phyloP scores from a whole-genome alignment of 2,888 invertebrate species.

The Saturnia japonica region DNA sequence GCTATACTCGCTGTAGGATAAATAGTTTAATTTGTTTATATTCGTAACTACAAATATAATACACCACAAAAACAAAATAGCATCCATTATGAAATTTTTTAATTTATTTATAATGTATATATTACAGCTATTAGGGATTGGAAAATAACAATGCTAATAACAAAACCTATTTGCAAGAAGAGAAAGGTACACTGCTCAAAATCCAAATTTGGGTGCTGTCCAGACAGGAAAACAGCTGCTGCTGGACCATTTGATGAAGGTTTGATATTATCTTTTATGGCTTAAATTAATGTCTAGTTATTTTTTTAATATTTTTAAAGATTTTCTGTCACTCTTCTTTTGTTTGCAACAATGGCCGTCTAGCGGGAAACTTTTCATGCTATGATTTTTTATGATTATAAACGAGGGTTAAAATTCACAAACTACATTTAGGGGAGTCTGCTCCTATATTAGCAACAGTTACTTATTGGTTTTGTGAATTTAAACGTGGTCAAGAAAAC shows the following conservation, averaged over 20 bases:
- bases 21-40: background rate
- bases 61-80: too few relatives aligned
- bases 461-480: too few relatives aligned
- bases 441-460: too few relatives aligned
- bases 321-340: too few relatives aligned
- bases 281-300: too few relatives aligned
- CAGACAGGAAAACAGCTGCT: slow-evolving; percentile 88
- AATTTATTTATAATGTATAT: background rate
- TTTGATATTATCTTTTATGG: slow-evolving; percentile 35
- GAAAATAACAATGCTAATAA: slow-evolving; percentile 78
- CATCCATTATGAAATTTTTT: background rate
- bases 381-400: too few relatives aligned
- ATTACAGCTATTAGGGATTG: slow-evolving; percentile 75
- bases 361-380: too few relatives aligned
- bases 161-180: slow-evolving; percentile 81
- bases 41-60: background rate
- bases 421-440: too few relatives aligned
- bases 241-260: slow-evolving; percentile 91
- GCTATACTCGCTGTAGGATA: background rate
- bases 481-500: too few relatives aligned
- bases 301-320: too few relatives aligned
- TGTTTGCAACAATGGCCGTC: too few relatives aligned
- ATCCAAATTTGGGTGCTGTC: slow-evolving; percentile 91
- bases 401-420: too few relatives aligned
- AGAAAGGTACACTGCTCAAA: slow-evolving; percentile 83